These are phyloP conservation scores for Nasonia vitripennis DNA, from an alignment of 1,140 invertebrate species.

Conservation along the genomic window DNA sequence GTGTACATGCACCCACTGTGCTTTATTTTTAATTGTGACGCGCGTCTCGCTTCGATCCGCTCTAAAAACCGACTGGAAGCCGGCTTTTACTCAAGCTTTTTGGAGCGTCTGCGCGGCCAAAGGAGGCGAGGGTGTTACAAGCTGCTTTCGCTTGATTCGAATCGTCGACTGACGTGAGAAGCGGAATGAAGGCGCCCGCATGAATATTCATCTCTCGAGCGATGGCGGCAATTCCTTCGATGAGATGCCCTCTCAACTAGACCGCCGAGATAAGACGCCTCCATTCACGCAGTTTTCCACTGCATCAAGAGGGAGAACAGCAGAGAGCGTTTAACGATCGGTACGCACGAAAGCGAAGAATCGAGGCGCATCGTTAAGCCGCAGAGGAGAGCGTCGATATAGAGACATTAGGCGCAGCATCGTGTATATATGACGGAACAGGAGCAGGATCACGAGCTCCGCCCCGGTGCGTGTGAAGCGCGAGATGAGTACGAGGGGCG, in stretches of 20 bases:
- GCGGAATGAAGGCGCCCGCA: background rate
- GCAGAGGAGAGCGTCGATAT: conserved; percentile 58
- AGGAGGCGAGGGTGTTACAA: too few relatives aligned
- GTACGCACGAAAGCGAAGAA: background rate
- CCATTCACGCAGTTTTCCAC: background rate
- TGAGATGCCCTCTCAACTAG: background rate
- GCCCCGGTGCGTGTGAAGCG: conserved; percentile 62
- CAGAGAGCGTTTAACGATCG: conserved; percentile 18
- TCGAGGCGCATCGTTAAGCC: background rate
- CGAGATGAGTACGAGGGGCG: conserved; percentile 57
- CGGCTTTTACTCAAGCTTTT: conserved; percentile 34
- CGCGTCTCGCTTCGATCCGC: background rate
- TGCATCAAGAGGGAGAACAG: background rate
- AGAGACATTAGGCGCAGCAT: conserved; percentile 64
- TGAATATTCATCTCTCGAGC: background rate
- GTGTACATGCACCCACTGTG: background rate
- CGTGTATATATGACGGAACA: background rate
- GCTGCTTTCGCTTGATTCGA: too few relatives aligned
- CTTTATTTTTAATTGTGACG: conserved; percentile 28
- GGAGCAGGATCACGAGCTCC: conserved; percentile 40
- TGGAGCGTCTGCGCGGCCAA: background rate
- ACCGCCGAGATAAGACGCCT: background rate
- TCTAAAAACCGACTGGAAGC: conserved; percentile 41
- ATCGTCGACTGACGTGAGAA: too few relatives aligned
- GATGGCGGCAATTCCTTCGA: background rate